Base-by-base conservation (phyloP, 1,140 invertebrate genomes). In the Drosophila miranda region DNA sequence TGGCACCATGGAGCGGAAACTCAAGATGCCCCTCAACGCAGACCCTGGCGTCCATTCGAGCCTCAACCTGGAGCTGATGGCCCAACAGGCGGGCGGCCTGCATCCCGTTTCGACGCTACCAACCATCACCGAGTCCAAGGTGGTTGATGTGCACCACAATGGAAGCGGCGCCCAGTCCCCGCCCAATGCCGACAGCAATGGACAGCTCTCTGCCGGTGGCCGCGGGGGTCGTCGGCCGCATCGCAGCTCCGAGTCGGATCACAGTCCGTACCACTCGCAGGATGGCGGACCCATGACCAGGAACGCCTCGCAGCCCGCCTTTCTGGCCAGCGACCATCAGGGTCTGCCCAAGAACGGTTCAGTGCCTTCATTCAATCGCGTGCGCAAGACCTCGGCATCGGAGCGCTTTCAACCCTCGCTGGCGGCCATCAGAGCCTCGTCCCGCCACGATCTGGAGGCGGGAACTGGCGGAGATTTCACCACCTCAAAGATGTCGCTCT, bases 41-140 rank as follows among this genome's bases (percentile, higher is more conserved):
- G 97, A 98, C 92, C 97, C 97, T n/a, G 97, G 97, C 28, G 97
- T 98, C 19, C 97, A 98, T 90, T 98, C 97, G 9, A 97, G 96
- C 80, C 94, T 98, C 68, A 96, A 97, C 91, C 91, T 98, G 80
- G 96, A 98, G 90, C 93, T 95, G 90, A 92, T 95, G 81, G 95
- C 94, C 60, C 87, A 91, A 92, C 90, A 93, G 92, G 91, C 78
- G 0, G 90, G 93, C 91, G 92, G 91, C 2, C 89, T 93, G 49
- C 93, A 92, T 41, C 91, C 95, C 9, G 95, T 96, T 49, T 95
- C 96, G 46, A 96, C 96, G 1, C 92, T 98, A 55, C 96, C 96
- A 41, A 97, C 96, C 21, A 97, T 98, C 79, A 95, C 95, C 16
- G 96, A 97, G 91, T 95, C 94, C 14, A 96, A 95, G 78, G 93